These are phyloP conservation scores for Eurosta solidaginis DNA, from an alignment of 1,140 invertebrate genomes.

Conservation along the genomic window DNA sequence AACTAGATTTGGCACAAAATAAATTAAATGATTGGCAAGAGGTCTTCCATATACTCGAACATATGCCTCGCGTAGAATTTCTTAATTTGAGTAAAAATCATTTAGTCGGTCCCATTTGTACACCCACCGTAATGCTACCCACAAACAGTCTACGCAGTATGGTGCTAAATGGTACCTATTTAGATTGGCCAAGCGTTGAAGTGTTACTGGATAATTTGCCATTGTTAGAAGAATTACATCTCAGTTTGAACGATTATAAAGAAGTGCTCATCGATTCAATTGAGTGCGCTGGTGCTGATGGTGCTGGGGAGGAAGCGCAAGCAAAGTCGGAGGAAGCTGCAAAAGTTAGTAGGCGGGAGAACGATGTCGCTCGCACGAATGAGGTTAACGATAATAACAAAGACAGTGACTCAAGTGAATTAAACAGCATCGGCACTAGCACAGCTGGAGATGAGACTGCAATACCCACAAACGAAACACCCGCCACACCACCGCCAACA, in stretches of 20 bases:
- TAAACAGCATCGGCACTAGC: slow-evolving; percentile 6
- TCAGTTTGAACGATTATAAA: slow-evolving; percentile 85
- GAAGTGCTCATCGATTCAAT: slow-evolving; percentile 64
- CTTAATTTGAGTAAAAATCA: slow-evolving; percentile 90
- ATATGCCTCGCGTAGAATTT: slow-evolving; percentile 86
- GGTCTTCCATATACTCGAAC: slow-evolving; percentile 81
- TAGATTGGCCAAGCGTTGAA: slow-evolving; percentile 82
- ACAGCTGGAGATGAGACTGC: background rate
- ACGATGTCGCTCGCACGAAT: slow-evolving; percentile 55
- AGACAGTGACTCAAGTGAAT: slow-evolving; percentile 23
- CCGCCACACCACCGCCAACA: background rate
- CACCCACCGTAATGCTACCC: slow-evolving; percentile 50
- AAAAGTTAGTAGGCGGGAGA: slow-evolving; percentile 71
- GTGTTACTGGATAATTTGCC: slow-evolving; percentile 74
- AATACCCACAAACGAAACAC: background rate
- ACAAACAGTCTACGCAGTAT: slow-evolving; percentile 73
- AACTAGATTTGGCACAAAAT: slow-evolving; percentile 90
- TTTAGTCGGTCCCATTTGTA: slow-evolving; percentile 68
- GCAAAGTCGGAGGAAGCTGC: background rate
- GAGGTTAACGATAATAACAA: slow-evolving; percentile 33
- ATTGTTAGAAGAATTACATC: slow-evolving; percentile 84
- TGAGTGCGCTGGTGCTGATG: slow-evolving; percentile 41
- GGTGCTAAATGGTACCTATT: slow-evolving; percentile 83
- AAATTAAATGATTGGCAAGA: slow-evolving; percentile 83
- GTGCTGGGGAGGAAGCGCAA: slow-evolving; percentile 42